Evolutionary conservation across 92 coral and sea anemone species (phyloP), one percentile per base, ranked within the genome.

Genomic region (Paramuricea clavata): DNA sequence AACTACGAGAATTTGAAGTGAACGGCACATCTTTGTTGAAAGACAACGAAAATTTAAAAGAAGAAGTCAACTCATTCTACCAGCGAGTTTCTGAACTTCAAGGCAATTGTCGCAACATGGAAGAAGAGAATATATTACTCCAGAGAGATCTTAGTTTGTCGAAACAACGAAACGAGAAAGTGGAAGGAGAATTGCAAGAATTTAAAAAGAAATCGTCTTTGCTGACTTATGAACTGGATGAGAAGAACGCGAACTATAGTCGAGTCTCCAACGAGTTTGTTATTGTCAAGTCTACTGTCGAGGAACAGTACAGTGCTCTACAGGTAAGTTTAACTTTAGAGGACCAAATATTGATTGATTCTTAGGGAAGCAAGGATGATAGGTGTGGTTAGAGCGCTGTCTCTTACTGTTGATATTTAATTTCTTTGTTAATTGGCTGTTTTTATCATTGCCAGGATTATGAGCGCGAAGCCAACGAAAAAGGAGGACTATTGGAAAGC

Each of bases 31-130:
- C 92, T 22, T 78, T 93, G 27, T 83, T 91, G 82, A 91, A 96
- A 78, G 99, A 96, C 49, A 96, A 96, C 59, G 84, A 75, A 41
- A 87, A 89, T 28, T 87, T 94, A 8, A 98, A 96, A 25, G 99
- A 94, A 22, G 99, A 96, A 71, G 89, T 94, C 25, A 93, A 91
- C 62, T 89, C 93, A 72, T 94, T 96, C 78, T 96, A 94, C 87
- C 93, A 91, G 76, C 90, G 95, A 49, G 89, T 96, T 43, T 88
- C 95, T 6, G 99, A 96, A 72, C 95, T 96, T 9, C 98, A 96
- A 39, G 89, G 94, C 43, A 94, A 87, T 23, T 96, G 91, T 69
- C 98, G 95, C 42, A 79, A 86, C 27, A 87, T 94, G 39, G 98
- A 96, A 80, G 94, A 96, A 62, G 98, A 94, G 52, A 96, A 96